Base-by-base conservation (phyloP, 2,888 invertebrate species). In the Seladonia tumulorum region DNA sequence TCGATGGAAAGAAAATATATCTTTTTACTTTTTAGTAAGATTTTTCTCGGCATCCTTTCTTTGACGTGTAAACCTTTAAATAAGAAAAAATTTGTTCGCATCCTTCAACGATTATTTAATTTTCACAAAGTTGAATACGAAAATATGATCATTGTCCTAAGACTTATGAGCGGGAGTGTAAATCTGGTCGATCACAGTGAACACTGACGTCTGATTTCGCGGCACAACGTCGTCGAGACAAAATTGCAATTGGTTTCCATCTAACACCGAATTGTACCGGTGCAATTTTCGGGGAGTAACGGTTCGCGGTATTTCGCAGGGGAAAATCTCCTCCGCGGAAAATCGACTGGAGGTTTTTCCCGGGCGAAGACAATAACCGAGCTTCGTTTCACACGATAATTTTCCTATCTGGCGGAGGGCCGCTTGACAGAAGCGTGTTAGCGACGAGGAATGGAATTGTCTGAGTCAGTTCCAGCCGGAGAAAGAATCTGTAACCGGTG, bases 401-500 rank as follows among this genome's bases (percentile, higher is more conserved):
- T 74, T 74, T 22, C 35, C 53, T 53, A 53, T n/a, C 35, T 22
- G 35, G 42, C 22, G 22, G 29, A n/a, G 47, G 14, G 12, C 22
- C 25, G 53, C n/a, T 39, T 57, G 75, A 57, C 76, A 47, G 79
- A 78, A 83, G 74, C 57, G 82, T 79, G 82, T 78, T 71, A 76
- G 49, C 78, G 75, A 53, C 66, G 89, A 82, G 78, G 76, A 83
- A 81, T 80, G 82, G 81, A 83, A 88, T 88, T 77, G 85, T 79
- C 81, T 57, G 29, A 68, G 53, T 76, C 78, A 72, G 57, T 70
- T 78, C 35, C 77, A 39, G 72, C 47, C 42, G 79, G 47, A 39
- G 80, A 77, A 82, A 86, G 89, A 84, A 84, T 85, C 78, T 79
- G 81, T 87, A 85, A 87, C 70, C 60, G 75, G 79, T 81, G 77